Conservation (phyloP, 2,888 invertebrate species). For the Amiota communis region DNA sequence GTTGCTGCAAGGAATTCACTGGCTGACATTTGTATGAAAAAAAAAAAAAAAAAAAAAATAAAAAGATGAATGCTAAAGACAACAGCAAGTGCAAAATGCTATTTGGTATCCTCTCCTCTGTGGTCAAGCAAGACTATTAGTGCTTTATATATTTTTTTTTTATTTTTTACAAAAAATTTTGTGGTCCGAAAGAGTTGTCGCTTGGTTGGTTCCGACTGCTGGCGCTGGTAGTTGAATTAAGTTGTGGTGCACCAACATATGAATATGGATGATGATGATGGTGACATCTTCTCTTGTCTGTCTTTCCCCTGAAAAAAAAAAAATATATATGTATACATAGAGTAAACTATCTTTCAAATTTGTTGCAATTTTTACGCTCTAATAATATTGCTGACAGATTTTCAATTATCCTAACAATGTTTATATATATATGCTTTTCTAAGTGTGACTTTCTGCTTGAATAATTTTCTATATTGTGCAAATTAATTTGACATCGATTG, state of each 20-base stretch:
- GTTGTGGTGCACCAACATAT: too few relatives aligned
- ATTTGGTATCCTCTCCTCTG: not conserved
- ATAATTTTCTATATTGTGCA: conserved; percentile 30
- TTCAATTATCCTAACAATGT: conserved; percentile 57
- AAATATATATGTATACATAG: too few relatives aligned
- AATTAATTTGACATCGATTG: conserved; percentile 12
- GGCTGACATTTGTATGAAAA: conserved; percentile 2
- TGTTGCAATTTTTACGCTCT: conserved; percentile 57
- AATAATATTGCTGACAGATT: conserved; percentile 63
- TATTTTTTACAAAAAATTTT: not conserved
- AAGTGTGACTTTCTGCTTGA: conserved; percentile 28
- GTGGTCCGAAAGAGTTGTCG: conserved; percentile 8
- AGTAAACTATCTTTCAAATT: conserved; percentile 8
- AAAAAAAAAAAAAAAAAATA: too few relatives aligned
- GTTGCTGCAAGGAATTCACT: not conserved
- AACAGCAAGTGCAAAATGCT: not conserved
- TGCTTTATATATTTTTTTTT: too few relatives aligned
- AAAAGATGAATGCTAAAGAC: conserved; percentile 9
- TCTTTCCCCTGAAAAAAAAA: too few relatives aligned
- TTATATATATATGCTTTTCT: not conserved
- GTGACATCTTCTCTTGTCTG: too few relatives aligned
- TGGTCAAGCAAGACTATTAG: not conserved
- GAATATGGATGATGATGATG: too few relatives aligned
- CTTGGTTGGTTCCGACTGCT: not conserved
- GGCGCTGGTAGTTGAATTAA: not conserved